Percentiles rank a stretch among this genome's conserved stretches.
These are phyloP conservation scores for Apocheima hispidaria DNA, from an alignment of 2,888 invertebrate species.

Conservation along the genomic window DNA sequence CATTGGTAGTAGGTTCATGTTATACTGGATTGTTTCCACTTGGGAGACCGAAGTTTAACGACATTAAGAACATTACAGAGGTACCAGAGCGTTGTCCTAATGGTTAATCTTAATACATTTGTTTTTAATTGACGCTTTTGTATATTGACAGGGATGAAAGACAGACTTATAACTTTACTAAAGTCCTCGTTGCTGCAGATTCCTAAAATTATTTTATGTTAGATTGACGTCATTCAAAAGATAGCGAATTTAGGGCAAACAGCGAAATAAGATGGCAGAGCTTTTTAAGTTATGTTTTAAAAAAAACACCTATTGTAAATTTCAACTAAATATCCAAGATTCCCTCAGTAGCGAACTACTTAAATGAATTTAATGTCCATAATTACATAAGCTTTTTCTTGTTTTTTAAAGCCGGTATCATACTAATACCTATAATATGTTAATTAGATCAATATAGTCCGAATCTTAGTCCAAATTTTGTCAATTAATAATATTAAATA, in stretches of 20 bases:
- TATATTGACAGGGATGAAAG: no score
- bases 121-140: no score
- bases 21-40: constrained; percentile 16
- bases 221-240: no score
- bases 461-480: constrained; percentile 15
- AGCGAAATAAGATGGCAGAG: background rate
- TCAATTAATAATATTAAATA: constrained; percentile 15
- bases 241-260: background rate
- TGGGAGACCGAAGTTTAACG: constrained; percentile 8
- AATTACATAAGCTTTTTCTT: background rate
- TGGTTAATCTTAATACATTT: no score
- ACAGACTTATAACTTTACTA: no score
- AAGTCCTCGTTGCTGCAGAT: no score
- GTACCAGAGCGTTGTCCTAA: no score
- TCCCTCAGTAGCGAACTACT: background rate
- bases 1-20: constrained; percentile 47
- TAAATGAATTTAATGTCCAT: background rate
- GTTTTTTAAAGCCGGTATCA: constrained; percentile 10
- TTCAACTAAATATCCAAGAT: no score
- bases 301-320: background rate
- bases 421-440: constrained; percentile 21
- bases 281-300: no score
- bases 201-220: no score
- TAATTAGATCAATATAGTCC: constrained; percentile 12
- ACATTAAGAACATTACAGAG: no score